Conservation (phyloP, 2,797 vertebrate genomes). For the Spizella passerina region DNA sequence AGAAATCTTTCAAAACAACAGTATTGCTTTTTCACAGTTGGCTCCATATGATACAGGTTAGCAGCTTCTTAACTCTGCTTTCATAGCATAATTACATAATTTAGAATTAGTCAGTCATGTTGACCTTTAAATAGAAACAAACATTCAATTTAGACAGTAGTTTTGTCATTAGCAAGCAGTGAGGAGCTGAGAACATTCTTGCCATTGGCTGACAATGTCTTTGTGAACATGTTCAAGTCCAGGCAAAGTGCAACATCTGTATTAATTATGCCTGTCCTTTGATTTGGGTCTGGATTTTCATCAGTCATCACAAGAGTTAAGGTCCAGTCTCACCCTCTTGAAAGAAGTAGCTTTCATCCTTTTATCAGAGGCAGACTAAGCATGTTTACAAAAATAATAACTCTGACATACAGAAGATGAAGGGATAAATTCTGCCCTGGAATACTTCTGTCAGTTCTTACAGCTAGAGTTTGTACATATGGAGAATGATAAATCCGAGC, state of each 20-base stretch:
- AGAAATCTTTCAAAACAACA: constrained; percentile 57
- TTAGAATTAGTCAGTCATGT: constrained; percentile 24
- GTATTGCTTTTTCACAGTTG: constrained; percentile 26
- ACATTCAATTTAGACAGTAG: constrained; percentile 29
- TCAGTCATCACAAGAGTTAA: neutral
- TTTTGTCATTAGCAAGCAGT: constrained; percentile 23
- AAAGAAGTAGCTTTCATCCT: neutral
- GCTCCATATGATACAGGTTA: constrained; percentile 12
- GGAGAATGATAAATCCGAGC: neutral
- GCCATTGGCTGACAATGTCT: neutral
- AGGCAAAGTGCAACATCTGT: neutral
- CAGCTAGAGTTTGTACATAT: neutral
- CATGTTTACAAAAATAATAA: neutral
- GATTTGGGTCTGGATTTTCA: neutral
- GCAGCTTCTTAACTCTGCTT: constrained; percentile 41
- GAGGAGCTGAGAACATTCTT: neutral
- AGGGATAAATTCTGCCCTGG: neutral
- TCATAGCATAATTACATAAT: constrained; percentile 51
- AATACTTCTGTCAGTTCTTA: neutral
- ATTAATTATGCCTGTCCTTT: neutral
- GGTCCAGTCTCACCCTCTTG: neutral
- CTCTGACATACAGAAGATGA: neutral
- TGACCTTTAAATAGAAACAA: constrained; percentile 54
- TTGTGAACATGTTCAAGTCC: neutral
- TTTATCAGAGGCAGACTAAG: neutral